Base-by-base conservation (phyloP, 2,113 vertebrate species). In the Corapipo altera region DNA sequence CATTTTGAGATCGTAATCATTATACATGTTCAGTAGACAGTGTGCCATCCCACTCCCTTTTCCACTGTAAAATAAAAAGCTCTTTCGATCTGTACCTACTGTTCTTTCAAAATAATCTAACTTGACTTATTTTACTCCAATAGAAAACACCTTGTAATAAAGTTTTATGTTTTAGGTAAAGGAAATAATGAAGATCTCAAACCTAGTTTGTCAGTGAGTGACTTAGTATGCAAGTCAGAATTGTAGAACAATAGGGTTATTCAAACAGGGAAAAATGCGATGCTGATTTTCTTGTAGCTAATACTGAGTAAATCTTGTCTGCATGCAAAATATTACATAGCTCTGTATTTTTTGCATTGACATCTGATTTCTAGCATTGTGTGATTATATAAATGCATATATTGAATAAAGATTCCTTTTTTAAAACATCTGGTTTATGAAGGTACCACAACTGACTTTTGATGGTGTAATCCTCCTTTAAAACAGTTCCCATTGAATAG, bases 131-230 rank as follows among this genome's bases (percentile, higher is more conserved):
- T 92, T 55, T 37, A 81, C 49, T 61, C 16, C 13, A 95, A 21
- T 64, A 72, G 39, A 92, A 91, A 91, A 54, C 26, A 77, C 52
- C 33, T 83, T 87, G 54, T 61, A 69, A 85, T 76, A 66, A 89
- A 95, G 67, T 66, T 94, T 84, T 82, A 43, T 44, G 15, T 80
- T 96, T 97, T 90, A 92, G 67, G 35, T 69, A 46, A 84, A 86
- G 58, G 46, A 48, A 78, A 41, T 95, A 95, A 93, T 85, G 64
- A 95, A 89, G 76, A 86, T 95, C 95, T 97, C 59, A 95, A 70
- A 70, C 79, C 49, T 87, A 35, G 51, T 49, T 62, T 95, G 70
- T 64, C 39, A 66, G 43, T 9, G 19, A 85, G 69, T 93, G 78
- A 86, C 62, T 82, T 92, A n/a, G 94, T 55, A 88, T 93, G 85